Evolutionary conservation across 1,140 invertebrate species (phyloP), one percentile per base, ranked within the genome.

Genomic region (Calosoma granatense): DNA sequence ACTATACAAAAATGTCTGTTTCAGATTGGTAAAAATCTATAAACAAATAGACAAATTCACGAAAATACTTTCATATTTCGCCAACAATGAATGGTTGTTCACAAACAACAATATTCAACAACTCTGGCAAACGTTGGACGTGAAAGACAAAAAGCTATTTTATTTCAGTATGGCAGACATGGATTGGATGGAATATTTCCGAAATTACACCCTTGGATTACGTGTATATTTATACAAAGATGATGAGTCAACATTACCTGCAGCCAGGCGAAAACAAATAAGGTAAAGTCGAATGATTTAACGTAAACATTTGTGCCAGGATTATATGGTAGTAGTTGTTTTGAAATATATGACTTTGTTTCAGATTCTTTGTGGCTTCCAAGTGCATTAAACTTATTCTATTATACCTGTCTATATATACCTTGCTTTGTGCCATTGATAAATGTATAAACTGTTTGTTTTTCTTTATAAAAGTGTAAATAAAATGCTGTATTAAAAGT

Each of bases 151-250:
- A 59, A 67, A 72, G 11, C 63, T 75, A 12, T 86, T 83, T 65
- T 67, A 69, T 21, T 84, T 81, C 63, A 78, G 84, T 60, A 74
- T 85, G 54, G 72, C 70, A 12, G 63, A 74, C 17, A 60, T 86
- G 12, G 67, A 78, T 30, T 87, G 83, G 83, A 70, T 76, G 21
- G 66, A 68, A 1, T 83, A 81, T 60, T 74, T 82, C 17, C 70
- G 79, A 20, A 82, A 81, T 62, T 78, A 77, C 59, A 67, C 83
- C 0, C 74, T 85, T 64, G 88, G 86, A 19, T 67, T 85, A 20
- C 74, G 85, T 20, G 70, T 81, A 1, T 89, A 85, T 64, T 65
- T 90, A 12, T 71, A 89, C 1, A 87, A 88, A 61, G 88, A 90
- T 58, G 80, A 85, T 63, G 67, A 82, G 11, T 79, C 71, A 9